phyloP scores from a whole-genome alignment of 2,888 invertebrate species.

The Drosophila incognita region DNA sequence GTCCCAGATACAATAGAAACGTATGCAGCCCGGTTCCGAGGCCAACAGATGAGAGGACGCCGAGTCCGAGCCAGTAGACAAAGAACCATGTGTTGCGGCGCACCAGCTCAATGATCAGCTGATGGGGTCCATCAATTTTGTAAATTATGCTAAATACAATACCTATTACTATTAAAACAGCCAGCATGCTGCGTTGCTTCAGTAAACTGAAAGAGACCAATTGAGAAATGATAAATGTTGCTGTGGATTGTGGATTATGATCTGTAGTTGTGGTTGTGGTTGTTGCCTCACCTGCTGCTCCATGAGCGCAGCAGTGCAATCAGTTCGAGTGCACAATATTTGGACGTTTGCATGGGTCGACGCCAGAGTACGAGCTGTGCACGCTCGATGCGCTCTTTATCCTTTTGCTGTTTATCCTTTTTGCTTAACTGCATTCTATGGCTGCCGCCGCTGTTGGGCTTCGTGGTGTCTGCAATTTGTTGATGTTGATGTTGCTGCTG shows the following conservation, averaged over 20 bases:
- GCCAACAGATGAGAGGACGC: slow-evolving; percentile 98
- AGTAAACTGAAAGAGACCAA: slow-evolving; percentile 73
- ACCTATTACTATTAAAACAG: slow-evolving; percentile 82
- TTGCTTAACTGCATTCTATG: slow-evolving; percentile 57
- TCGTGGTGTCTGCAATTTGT: slow-evolving; percentile 39
- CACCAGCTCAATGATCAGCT: slow-evolving; percentile 82
- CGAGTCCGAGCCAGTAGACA: slow-evolving; percentile 96
- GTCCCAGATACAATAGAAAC: slow-evolving; percentile 99
- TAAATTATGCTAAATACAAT: slow-evolving; percentile 83
- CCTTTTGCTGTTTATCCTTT: slow-evolving; percentile 82
- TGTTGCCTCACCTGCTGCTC: slow-evolving; percentile 86
- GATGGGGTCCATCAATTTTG: slow-evolving; percentile 84
- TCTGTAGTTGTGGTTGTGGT: not conserved
- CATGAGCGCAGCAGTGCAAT: slow-evolving; percentile 87
- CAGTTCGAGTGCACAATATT: slow-evolving; percentile 92
- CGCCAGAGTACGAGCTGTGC: slow-evolving; percentile 92
- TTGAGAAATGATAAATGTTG: not conserved
- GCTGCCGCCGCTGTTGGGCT: slow-evolving; percentile 17
- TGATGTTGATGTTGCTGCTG: too few relatives aligned
- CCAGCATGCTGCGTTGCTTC: slow-evolving; percentile 82
- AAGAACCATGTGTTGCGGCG: slow-evolving; percentile 84
- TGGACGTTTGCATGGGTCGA: slow-evolving; percentile 91
- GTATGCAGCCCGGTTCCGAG: slow-evolving; percentile 99
- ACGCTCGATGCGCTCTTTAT: slow-evolving; percentile 87
- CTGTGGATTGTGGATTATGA: not conserved